A percentile compares a stretch with the other conserved stretches of the same genome.
These are phyloP conservation scores for Metridium senile DNA, from an alignment of 92 coral and sea anemone species.

Conservation along the genomic window DNA sequence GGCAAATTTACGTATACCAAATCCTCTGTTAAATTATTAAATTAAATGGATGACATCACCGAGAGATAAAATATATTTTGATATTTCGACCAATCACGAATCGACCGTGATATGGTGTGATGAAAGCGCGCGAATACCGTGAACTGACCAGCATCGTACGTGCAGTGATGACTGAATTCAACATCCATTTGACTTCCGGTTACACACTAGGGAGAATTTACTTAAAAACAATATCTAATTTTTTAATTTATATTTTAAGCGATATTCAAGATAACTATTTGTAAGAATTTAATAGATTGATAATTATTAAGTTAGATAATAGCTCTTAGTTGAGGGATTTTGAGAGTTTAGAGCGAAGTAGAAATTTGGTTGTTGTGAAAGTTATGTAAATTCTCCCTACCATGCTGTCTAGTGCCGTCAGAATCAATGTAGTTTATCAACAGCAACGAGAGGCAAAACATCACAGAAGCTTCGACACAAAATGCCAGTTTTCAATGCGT, in stretches of 20 bases:
- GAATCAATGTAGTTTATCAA: too few relatives aligned
- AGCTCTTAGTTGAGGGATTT: too few relatives aligned
- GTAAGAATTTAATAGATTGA: neutral
- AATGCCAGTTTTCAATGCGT: neutral
- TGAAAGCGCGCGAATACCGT: conserved; percentile 18
- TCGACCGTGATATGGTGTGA: conserved; percentile 19
- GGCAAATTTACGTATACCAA: neutral
- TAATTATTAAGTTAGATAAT: too few relatives aligned
- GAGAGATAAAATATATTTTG: neutral
- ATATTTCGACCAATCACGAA: conserved; percentile 10
- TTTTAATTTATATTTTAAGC: neutral
- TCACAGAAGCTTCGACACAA: neutral
- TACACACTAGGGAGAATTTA: conserved; percentile 3
- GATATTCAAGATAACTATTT: too few relatives aligned
- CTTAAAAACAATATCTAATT: neutral
- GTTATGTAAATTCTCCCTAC: too few relatives aligned
- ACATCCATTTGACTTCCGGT: conserved; percentile 13
- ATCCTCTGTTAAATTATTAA: neutral
- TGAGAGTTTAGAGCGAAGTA: too few relatives aligned
- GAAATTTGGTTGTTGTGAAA: too few relatives aligned
- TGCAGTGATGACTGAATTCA: conserved; percentile 9
- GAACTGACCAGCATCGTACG: conserved; percentile 7
- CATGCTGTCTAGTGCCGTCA: too few relatives aligned
- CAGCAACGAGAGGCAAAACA: conserved; percentile 17
- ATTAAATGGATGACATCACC: conserved; percentile 12